Evolutionary conservation across 2,113 vertebrate genomes (phyloP).

Genomic region (Damaliscus lunatus): DNA sequence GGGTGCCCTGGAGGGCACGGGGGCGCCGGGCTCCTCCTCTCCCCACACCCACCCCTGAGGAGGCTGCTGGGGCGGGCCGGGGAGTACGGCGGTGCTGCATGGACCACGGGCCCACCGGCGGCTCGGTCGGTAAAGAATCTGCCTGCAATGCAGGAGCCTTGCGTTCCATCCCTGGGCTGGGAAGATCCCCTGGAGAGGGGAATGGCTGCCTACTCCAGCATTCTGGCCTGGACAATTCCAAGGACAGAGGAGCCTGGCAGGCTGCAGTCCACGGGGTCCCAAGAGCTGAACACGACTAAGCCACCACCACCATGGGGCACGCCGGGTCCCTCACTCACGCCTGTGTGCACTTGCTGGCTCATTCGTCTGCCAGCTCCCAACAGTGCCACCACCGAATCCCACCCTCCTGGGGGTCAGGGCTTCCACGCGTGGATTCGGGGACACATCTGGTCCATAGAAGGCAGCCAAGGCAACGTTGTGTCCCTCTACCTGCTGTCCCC

Average conservation of each 20-base stretch:
- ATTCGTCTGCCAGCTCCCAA: accelerated
- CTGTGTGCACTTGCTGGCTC: accelerated
- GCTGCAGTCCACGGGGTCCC: neutral
- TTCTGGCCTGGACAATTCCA: neutral
- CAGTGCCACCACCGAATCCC: no score
- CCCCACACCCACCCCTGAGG: accelerated
- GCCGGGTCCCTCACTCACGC: accelerated
- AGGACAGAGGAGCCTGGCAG: neutral
- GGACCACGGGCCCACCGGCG: neutral
- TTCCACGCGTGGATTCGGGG: accelerated
- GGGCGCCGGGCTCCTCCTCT: accelerated
- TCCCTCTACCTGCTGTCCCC: accelerated
- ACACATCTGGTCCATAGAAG: accelerated
- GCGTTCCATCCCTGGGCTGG: neutral
- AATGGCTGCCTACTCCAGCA: neutral
- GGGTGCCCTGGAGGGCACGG: neutral
- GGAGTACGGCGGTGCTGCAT: accelerated
- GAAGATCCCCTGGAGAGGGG: neutral
- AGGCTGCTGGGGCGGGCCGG: accelerated
- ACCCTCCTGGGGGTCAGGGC: accelerated
- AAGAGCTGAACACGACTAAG: neutral
- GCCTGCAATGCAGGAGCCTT: no score
- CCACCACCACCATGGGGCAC: accelerated
- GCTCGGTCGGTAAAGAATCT: accelerated
- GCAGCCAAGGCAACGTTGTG: accelerated